phyloP scores from a whole-genome alignment of 2,113 vertebrate species.

The Orthonyx spaldingii region DNA sequence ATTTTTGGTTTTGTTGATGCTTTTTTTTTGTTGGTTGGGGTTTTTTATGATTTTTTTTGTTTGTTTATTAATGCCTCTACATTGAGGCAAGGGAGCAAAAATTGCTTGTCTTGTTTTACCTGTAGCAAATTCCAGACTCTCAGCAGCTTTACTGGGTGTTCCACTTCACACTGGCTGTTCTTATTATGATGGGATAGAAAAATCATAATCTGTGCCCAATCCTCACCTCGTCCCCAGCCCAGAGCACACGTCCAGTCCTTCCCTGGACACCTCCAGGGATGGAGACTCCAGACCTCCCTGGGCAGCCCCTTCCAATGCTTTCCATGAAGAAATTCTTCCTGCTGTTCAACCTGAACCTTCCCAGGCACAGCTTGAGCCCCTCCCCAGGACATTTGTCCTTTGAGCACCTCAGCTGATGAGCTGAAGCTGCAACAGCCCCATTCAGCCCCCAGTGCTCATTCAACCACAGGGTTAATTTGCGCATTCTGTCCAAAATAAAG shows the following conservation, averaged over 20 bases:
- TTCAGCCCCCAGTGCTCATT: neutral
- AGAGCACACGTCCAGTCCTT: rapidly evolving
- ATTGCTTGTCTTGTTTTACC: neutral
- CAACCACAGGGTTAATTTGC: neutral
- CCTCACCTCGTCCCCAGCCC: neutral
- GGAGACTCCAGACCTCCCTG: neutral
- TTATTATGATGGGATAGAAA: neutral
- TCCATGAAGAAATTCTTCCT: neutral
- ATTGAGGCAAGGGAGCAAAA: neutral
- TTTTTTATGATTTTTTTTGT: neutral
- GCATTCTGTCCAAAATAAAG: neutral
- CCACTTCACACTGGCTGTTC: neutral
- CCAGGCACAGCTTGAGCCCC: neutral
- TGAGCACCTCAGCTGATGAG: too few relatives aligned
- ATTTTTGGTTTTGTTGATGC: neutral
- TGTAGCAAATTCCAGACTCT: neutral
- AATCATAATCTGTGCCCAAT: neutral
- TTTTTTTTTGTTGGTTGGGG: neutral
- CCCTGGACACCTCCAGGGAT: neutral
- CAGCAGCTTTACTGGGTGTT: neutral
- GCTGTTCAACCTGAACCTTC: neutral
- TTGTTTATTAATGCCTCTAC: neutral
- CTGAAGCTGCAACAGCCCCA: neutral
- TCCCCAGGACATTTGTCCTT: neutral
- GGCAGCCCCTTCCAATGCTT: neutral